Conservation (phyloP, 2,797 vertebrate genomes). For the Nyctibius grandis region DNA sequence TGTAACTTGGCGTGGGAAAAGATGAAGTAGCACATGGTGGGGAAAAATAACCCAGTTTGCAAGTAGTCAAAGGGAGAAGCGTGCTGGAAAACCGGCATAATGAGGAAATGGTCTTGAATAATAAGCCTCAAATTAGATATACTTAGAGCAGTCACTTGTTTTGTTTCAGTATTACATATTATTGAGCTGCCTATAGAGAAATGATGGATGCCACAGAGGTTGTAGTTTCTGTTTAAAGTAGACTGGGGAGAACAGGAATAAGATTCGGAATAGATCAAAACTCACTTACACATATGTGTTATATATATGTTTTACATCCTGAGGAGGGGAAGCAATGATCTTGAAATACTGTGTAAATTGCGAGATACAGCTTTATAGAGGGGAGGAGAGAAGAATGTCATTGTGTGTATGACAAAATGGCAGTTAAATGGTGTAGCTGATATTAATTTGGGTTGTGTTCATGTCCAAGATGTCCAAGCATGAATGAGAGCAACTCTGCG, state of each 20-base stretch:
- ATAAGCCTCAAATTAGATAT: neutral
- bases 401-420: neutral
- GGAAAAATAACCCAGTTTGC: neutral
- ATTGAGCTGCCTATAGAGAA: neutral
- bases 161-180: neutral
- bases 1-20: neutral
- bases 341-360: neutral
- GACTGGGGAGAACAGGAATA: neutral
- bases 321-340: neutral
- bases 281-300: fast-evolving
- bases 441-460: neutral
- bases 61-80: neutral
- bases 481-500: neutral
- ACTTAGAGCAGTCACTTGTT: neutral
- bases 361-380: neutral
- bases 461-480: neutral
- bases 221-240: neutral
- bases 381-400: neutral
- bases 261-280: neutral
- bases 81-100: neutral
- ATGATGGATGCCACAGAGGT: neutral
- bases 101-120: neutral
- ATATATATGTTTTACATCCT: neutral
- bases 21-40: neutral
- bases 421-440: neutral